These are phyloP conservation scores for Drosophila melanica DNA, from an alignment of 1,140 invertebrate genomes.

Conservation along the genomic window DNA sequence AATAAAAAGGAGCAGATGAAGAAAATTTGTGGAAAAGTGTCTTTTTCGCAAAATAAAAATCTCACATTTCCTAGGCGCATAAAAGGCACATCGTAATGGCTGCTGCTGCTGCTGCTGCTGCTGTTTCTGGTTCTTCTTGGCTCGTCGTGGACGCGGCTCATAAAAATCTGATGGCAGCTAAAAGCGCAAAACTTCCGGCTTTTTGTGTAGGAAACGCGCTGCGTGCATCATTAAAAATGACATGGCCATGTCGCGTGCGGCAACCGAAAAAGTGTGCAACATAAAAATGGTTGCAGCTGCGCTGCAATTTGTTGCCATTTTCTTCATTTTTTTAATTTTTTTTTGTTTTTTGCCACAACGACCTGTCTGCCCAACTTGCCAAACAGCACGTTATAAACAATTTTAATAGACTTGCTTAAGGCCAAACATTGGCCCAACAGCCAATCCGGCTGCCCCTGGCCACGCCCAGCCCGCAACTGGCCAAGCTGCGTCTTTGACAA, in stretches of 20 bases:
- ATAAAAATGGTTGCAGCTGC: constrained; percentile 63
- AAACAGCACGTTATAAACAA: constrained; percentile 67
- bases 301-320: constrained; percentile 22
- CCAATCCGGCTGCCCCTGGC: background rate
- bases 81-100: constrained; percentile 69
- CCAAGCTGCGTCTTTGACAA: constrained; percentile 35
- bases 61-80: constrained; percentile 70
- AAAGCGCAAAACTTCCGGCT: constrained; percentile 78
- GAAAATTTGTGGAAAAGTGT: constrained; percentile 20
- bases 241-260: constrained; percentile 48
- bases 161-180: constrained; percentile 76
- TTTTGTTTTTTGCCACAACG: background rate
- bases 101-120: constrained; percentile 24
- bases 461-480: background rate
- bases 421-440: constrained; percentile 63
- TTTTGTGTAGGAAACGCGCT: constrained; percentile 58
- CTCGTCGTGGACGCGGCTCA: constrained; percentile 55
- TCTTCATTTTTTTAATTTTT: background rate
- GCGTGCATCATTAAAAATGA: constrained; percentile 75
- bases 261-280: constrained; percentile 51
- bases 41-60: constrained; percentile 44
- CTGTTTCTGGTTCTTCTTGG: constrained; percentile 20
- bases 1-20: background rate
- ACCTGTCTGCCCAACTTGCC: constrained; percentile 19
- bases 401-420: constrained; percentile 82